Evolutionary conservation across 2,888 invertebrate species (phyloP).

Genomic region (Melipona beecheii): DNA sequence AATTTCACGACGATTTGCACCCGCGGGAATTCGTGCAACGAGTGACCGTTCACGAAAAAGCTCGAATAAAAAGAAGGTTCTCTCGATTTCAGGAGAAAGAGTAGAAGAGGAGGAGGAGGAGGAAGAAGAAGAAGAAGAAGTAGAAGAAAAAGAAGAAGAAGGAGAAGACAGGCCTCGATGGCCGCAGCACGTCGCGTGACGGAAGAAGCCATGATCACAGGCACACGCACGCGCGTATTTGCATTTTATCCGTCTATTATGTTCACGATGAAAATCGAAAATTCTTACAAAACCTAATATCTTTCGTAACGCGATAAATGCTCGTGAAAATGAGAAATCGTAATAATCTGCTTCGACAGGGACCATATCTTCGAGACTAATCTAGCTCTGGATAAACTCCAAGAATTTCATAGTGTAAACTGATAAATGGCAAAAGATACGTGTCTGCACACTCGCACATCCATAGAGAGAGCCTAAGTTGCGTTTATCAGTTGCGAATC

Average conservation of each 20-base stretch:
- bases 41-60: constrained; percentile 53
- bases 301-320: background rate
- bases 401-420: background rate
- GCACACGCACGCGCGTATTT: constrained; percentile 63
- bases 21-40: constrained; percentile 62
- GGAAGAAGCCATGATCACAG: constrained; percentile 74
- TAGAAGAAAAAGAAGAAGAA: constrained; percentile 12
- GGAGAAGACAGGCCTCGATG: constrained; percentile 27
- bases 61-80: constrained; percentile 26
- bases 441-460: too few species aligned
- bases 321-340: background rate
- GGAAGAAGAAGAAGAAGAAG: constrained; percentile 14
- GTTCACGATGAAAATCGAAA: background rate
- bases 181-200: constrained; percentile 80
- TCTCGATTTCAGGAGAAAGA: constrained; percentile 15
- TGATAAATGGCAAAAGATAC: background rate
- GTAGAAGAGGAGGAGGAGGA: constrained; percentile 13
- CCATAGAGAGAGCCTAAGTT: background rate
- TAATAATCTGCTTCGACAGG: background rate
- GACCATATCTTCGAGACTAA: too few species aligned
- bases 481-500: background rate
- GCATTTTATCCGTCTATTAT: constrained; percentile 49
- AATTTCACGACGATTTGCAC: constrained; percentile 64
- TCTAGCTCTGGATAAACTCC: background rate
- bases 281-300: background rate